These are phyloP conservation scores for Spinus pinus DNA, from an alignment of 2,797 vertebrate genomes.

Conservation along the genomic window DNA sequence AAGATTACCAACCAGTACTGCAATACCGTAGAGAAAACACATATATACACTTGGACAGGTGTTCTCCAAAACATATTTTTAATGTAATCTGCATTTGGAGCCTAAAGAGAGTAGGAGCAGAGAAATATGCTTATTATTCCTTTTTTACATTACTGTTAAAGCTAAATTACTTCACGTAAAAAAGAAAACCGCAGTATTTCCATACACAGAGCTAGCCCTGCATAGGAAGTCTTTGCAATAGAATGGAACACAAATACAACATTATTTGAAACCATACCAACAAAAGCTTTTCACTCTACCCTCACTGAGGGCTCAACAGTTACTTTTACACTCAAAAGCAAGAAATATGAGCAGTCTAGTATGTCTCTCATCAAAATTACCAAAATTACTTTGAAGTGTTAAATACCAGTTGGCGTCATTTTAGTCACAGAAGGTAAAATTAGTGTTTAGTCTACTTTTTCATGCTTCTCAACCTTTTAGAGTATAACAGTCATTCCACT, in stretches of 20 bases:
- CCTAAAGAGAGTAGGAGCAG: conserved; percentile 7
- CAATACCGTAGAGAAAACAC: background rate
- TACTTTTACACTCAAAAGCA: background rate
- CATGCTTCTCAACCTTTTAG: background rate
- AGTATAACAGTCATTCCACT: background rate
- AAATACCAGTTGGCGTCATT: background rate
- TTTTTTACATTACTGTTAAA: conserved; percentile 47
- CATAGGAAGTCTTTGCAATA: conserved; percentile 8
- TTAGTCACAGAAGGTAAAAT: background rate
- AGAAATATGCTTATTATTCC: conserved; percentile 35
- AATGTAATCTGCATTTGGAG: conserved; percentile 44
- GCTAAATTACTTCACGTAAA: conserved; percentile 39
- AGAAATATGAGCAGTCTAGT: background rate
- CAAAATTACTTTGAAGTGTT: background rate
- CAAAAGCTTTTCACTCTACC: background rate
- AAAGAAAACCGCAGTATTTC: conserved; percentile 31
- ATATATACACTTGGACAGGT: conserved; percentile 22
- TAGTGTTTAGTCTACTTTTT: conserved; percentile 1
- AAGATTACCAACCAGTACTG: background rate
- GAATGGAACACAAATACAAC: background rate
- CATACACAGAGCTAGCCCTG: background rate
- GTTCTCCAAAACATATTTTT: conserved; percentile 61
- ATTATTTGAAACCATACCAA: background rate
- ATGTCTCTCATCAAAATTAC: background rate
- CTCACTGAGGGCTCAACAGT: background rate